phyloP scores from a whole-genome alignment of 2,888 invertebrate species.

The Tipula lateralis region DNA sequence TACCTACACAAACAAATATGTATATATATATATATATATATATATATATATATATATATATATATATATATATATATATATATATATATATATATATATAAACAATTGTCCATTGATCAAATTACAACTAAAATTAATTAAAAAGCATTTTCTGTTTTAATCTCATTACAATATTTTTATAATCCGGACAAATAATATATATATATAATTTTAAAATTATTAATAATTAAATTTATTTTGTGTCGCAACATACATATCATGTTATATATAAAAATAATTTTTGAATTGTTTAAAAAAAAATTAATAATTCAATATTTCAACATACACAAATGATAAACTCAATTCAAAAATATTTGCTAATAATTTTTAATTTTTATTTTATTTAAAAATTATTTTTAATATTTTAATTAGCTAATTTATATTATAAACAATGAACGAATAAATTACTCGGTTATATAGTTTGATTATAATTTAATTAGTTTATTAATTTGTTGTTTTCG shows the following conservation, averaged over 20 bases:
- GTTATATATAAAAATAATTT: not conserved
- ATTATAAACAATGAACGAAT: not conserved
- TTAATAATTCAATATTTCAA: not conserved
- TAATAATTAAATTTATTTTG: not conserved
- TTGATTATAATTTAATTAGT: not conserved
- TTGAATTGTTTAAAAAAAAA: not conserved
- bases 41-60: too few species aligned
- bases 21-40: too few species aligned
- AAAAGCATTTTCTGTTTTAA: not conserved
- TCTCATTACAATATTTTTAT: slow-evolving; percentile 19
- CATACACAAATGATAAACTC: not conserved
- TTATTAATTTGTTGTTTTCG: not conserved
- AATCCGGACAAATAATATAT: not conserved
- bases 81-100: too few species aligned
- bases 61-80: too few species aligned
- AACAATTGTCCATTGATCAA: not conserved
- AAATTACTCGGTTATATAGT: not conserved
- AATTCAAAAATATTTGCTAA: not conserved
- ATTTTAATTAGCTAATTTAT: not conserved
- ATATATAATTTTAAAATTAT: not conserved
- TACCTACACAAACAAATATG: too few species aligned
- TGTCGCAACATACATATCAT: not conserved
- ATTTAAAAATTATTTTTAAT: not conserved
- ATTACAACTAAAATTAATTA: not conserved
- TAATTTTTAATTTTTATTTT: not conserved